Conservation (phyloP, 2,113 vertebrate genomes). For the Boulengeromyrus knoepffleri region DNA sequence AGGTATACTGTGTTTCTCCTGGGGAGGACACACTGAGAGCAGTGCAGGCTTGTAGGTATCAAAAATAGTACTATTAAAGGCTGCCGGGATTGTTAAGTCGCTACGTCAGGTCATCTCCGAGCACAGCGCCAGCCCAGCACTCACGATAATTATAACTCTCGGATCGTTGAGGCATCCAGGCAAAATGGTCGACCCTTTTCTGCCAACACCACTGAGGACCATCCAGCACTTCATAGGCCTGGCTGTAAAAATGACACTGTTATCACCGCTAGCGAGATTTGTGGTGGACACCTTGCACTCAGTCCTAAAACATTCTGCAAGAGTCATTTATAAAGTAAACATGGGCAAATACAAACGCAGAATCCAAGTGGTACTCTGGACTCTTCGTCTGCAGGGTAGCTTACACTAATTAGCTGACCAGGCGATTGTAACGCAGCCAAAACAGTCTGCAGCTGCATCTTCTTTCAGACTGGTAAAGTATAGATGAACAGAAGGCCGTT, state of each 20-base stretch:
- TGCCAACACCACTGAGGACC: neutral
- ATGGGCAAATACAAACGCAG: neutral
- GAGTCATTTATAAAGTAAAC: neutral
- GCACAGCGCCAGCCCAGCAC: neutral
- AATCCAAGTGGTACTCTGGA: neutral
- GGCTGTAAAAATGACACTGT: neutral
- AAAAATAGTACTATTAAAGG: neutral
- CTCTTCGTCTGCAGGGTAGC: neutral
- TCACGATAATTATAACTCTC: neutral
- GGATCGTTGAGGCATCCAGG: neutral
- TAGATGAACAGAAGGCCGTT: neutral
- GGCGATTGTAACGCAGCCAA: neutral
- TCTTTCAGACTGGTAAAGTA: neutral
- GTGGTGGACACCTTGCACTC: neutral
- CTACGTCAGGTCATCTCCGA: neutral
- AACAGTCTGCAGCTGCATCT: neutral
- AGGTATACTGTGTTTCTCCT: neutral
- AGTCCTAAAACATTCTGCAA: neutral
- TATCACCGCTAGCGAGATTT: neutral
- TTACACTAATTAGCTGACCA: neutral
- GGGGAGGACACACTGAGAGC: neutral
- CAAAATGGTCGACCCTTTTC: neutral
- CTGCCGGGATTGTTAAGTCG: neutral
- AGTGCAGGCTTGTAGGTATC: neutral
- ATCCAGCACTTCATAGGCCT: neutral